Conservation (phyloP, 2,888 invertebrate genomes). For the Eulithis prunata region DNA sequence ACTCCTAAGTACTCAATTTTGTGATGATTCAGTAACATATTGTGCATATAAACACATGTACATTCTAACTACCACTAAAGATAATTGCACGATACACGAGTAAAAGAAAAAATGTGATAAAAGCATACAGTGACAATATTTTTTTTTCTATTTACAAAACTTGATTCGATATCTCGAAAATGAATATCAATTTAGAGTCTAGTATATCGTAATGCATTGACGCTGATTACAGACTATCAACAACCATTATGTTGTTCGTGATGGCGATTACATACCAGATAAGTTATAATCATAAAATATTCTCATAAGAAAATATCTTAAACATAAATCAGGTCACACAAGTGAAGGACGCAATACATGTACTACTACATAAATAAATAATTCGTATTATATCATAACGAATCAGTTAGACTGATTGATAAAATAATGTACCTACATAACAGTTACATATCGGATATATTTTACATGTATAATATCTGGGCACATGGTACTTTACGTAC, state of each 20-base stretch:
- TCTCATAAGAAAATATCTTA: constrained; percentile 75
- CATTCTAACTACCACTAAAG: constrained; percentile 56
- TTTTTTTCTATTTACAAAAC: constrained; percentile 57
- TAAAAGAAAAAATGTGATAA: constrained; percentile 42
- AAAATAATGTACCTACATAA: constrained; percentile 49
- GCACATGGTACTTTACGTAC: constrained; percentile 63
- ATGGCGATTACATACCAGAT: constrained; percentile 19
- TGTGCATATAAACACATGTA: constrained; percentile 60
- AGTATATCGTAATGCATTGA: constrained; percentile 19
- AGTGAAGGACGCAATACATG: constrained; percentile 71
- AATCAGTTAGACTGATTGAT: constrained; percentile 59
- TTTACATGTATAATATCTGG: constrained; percentile 48
- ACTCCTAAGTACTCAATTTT: constrained; percentile 50
- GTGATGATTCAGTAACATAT: constrained; percentile 47
- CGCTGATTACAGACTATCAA: constrained; percentile 17
- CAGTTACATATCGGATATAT: constrained; percentile 38
- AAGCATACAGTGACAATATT: constrained; percentile 40
- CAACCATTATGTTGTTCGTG: constrained; percentile 14
- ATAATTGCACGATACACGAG: constrained; percentile 68
- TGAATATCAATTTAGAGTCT: constrained; percentile 19
- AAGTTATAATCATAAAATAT: constrained; percentile 45
- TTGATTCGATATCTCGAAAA: constrained; percentile 26
- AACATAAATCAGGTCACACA: constrained; percentile 83
- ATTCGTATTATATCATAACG: constrained; percentile 56
- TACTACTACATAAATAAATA: constrained; percentile 58